Percentiles rank a stretch among this genome's conserved stretches.
Evolutionary conservation across 2,797 vertebrate genomes (phyloP).

Genomic region (Crocidura indochinensis): DNA sequence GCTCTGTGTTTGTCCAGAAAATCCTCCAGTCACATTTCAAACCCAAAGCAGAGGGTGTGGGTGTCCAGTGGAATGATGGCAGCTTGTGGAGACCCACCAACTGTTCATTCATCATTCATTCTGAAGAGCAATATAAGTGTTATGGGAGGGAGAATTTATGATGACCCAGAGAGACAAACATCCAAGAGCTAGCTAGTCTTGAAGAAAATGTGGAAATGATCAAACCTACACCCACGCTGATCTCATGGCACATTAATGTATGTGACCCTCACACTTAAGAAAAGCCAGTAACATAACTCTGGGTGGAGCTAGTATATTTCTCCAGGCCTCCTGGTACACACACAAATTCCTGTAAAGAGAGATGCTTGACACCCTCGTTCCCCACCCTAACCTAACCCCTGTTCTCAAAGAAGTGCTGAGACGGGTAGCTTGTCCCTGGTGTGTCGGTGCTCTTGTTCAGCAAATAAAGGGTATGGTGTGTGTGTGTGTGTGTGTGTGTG

Average conservation of each 20-base stretch:
- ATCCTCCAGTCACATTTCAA: conserved; percentile 80
- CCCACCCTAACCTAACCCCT: not conserved
- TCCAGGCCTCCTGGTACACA: conserved; percentile 58
- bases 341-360: conserved; percentile 64
- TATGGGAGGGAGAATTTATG: conserved; percentile 79
- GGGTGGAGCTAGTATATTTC: conserved; percentile 68
- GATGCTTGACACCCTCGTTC: not conserved
- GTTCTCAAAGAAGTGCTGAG: not conserved
- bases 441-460: not conserved
- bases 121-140: conserved; percentile 83
- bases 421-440: not conserved
- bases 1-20: conserved; percentile 66
- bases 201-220: conserved; percentile 86
- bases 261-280: conserved; percentile 81
- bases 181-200: conserved; percentile 75
- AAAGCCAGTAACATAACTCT: conserved; percentile 72
- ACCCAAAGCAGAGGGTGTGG: conserved; percentile 80
- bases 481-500: not conserved
- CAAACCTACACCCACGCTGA: conserved; percentile 85
- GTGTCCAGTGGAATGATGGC: conserved; percentile 76
- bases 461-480: not conserved
- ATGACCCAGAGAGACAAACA: conserved; percentile 76
- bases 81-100: conserved; percentile 65
- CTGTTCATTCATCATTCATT: conserved; percentile 80
- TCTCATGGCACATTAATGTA: conserved; percentile 80